These are phyloP conservation scores for Eunapius fragilis DNA, from an alignment of 37 sponge, comb jelly and placozoan species.

Conservation along the genomic window DNA sequence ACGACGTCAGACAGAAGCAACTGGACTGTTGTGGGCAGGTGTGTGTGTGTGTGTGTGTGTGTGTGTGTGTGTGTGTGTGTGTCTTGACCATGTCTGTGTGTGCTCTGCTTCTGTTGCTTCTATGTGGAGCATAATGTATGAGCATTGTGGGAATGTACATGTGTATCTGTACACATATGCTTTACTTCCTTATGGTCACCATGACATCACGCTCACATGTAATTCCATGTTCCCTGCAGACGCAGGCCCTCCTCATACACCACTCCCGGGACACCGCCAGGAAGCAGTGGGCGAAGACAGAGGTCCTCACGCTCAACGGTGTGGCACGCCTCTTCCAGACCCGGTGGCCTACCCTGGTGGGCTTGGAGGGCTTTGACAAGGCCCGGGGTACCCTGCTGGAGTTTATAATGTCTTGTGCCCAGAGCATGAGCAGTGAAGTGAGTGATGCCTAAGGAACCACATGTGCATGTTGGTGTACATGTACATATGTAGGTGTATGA, in stretches of 20 bases:
- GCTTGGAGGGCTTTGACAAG: slow-evolving; percentile 59
- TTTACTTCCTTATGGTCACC: slow-evolving; percentile 86
- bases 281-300: slow-evolving; percentile 99
- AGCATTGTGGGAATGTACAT: too few relatives aligned
- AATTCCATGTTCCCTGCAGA: slow-evolving; percentile 65
- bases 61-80: too few relatives aligned
- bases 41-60: too few relatives aligned
- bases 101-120: too few relatives aligned
- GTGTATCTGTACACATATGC: slow-evolving; percentile 52
- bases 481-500: background rate
- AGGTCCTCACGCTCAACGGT: slow-evolving; percentile 57
- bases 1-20: too few relatives aligned
- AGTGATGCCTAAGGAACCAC: too few relatives aligned
- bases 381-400: slow-evolving; percentile 79
- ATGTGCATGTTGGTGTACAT: background rate
- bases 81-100: too few relatives aligned
- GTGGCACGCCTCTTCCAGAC: slow-evolving; percentile 72
- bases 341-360: slow-evolving; percentile 41
- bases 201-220: slow-evolving; percentile 60
- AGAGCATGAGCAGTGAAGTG: slow-evolving; percentile 65
- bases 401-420: slow-evolving; percentile 64
- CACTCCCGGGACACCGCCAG: slow-evolving; percentile 91
- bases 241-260: slow-evolving; percentile 82
- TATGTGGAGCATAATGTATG: too few relatives aligned
- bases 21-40: too few relatives aligned